Evolutionary conservation across 2,113 vertebrate genomes (phyloP).

Genomic region (Junco hyemalis): DNA sequence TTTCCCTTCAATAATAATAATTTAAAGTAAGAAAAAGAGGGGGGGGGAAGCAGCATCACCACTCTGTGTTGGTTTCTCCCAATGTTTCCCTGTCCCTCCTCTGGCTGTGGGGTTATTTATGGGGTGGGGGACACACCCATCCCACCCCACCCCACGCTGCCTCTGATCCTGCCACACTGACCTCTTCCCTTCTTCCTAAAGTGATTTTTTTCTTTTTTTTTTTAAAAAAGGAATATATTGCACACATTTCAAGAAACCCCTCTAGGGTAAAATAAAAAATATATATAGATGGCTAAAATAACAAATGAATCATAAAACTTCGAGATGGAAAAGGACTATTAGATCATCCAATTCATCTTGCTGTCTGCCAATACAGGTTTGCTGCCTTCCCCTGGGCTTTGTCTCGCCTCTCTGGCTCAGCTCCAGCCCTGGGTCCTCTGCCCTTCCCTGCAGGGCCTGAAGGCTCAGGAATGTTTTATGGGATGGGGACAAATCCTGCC

Average conservation of each 20-base stretch:
- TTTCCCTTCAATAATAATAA: neutral
- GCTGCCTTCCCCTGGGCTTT: constrained; percentile 28
- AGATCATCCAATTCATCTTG: constrained; percentile 63
- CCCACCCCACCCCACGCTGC: neutral
- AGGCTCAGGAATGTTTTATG: neutral
- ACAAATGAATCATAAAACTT: constrained; percentile 70
- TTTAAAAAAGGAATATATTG: constrained; percentile 7
- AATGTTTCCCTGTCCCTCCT: neutral
- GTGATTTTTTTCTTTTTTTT: neutral
- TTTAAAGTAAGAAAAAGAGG: neutral
- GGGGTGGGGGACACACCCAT: neutral
- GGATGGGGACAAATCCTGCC: neutral
- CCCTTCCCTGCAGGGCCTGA: neutral
- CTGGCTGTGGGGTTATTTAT: constrained; percentile 37
- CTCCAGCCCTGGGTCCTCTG: neutral
- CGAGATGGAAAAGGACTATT: constrained; percentile 62
- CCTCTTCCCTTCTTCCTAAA: neutral
- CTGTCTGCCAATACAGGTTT: constrained; percentile 52
- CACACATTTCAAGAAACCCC: constrained; percentile 55
- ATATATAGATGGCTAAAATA: constrained; percentile 67
- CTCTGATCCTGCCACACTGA: neutral
- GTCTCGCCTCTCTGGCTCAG: constrained; percentile 35
- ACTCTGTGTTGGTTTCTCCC: neutral
- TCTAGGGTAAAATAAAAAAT: constrained; percentile 68
- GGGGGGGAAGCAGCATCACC: neutral